phyloP scores from a whole-genome alignment of 2,113 vertebrate species.

The Nothoprocta pentlandii region DNA sequence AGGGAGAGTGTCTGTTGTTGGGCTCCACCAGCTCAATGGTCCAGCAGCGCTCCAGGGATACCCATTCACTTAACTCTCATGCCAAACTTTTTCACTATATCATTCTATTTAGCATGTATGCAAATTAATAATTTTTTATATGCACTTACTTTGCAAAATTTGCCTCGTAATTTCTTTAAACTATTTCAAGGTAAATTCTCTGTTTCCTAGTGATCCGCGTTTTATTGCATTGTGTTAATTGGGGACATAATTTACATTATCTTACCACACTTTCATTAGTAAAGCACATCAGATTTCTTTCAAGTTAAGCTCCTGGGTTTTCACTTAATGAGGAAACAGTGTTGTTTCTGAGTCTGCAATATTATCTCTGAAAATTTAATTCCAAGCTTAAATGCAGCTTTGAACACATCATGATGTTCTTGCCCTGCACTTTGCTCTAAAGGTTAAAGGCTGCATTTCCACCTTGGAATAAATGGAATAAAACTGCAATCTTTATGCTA shows the following conservation, averaged over 20 bases:
- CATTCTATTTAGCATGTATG: not conserved
- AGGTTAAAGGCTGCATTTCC: not conserved
- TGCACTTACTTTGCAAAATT: not conserved
- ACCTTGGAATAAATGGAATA: not conserved
- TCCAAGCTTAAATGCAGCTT: not conserved
- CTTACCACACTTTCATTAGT: slow-evolving; percentile 1
- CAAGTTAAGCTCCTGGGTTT: slow-evolving; percentile 17
- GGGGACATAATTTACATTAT: not conserved
- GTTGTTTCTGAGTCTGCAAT: not conserved
- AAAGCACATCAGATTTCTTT: slow-evolving; percentile 14
- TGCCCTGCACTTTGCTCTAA: not conserved
- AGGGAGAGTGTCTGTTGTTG: not conserved
- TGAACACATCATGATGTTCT: not conserved
- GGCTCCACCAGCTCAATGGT: not conserved
- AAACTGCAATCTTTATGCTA: not conserved
- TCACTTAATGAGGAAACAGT: not conserved
- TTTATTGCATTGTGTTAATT: not conserved
- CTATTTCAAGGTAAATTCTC: not conserved
- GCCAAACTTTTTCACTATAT: not conserved
- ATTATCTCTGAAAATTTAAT: not conserved
- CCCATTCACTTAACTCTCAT: not conserved
- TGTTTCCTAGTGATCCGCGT: not conserved
- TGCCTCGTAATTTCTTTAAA: not conserved
- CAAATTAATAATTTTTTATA: not conserved
- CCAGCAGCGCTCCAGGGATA: not conserved